phyloP scores from a whole-genome alignment of 2,888 invertebrate genomes.

The Noctuana brunneofusca region DNA sequence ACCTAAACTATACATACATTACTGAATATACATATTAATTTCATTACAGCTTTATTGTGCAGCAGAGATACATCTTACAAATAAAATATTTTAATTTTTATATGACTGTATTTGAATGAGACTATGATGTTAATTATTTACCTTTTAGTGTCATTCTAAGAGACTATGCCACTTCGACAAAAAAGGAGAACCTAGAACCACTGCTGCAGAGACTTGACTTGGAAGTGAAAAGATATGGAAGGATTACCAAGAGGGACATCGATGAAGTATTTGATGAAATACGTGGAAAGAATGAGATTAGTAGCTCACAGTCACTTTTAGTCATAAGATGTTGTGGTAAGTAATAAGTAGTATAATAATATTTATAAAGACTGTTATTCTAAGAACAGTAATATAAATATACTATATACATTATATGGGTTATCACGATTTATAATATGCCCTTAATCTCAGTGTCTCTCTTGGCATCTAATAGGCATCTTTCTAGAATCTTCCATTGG shows the following conservation, averaged over 20 bases:
- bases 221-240: constrained; percentile 87
- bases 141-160: constrained; percentile 76
- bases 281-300: constrained; percentile 85
- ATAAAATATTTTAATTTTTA: too few species aligned
- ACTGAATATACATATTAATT: too few species aligned
- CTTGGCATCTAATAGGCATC: too few species aligned
- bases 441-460: too few species aligned
- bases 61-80: too few species aligned
- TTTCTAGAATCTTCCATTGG: too few species aligned
- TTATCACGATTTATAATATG: too few species aligned
- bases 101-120: background rate
- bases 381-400: too few species aligned
- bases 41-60: too few species aligned
- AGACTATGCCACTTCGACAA: constrained; percentile 80
- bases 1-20: too few species aligned
- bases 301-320: constrained; percentile 90
- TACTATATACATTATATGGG: too few species aligned
- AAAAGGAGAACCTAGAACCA: constrained; percentile 85
- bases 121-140: background rate
- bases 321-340: constrained; percentile 92
- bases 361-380: too few species aligned
- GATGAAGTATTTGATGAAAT: constrained; percentile 91
- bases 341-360: constrained; percentile 37
- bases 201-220: constrained; percentile 86
- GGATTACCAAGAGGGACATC: constrained; percentile 88